Conservation (phyloP, 2,113 vertebrate genomes). For the Phycodurus eques region DNA sequence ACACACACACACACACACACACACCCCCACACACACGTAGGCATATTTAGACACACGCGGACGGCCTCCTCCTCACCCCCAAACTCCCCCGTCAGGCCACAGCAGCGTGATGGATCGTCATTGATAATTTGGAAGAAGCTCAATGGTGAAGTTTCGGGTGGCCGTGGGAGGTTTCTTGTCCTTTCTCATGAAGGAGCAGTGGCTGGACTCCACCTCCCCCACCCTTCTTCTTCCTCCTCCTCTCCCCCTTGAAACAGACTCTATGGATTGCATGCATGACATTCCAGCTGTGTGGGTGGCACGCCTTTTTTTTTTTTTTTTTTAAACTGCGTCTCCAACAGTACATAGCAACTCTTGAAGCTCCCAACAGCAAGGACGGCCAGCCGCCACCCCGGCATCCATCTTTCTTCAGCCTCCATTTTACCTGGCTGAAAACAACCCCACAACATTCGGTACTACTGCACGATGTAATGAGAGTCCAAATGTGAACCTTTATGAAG, state of each 20-base stretch:
- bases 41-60: not conserved
- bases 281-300: conserved; percentile 90
- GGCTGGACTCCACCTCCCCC: conserved; percentile 55
- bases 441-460: not conserved
- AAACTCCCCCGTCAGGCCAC: conserved; percentile 40
- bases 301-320: conserved; percentile 79
- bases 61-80: not conserved
- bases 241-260: conserved; percentile 74
- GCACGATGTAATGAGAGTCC: not conserved
- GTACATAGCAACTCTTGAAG: conserved; percentile 48
- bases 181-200: conserved; percentile 48
- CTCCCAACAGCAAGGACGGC: conserved; percentile 40
- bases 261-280: conserved; percentile 83
- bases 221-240: conserved; percentile 20
- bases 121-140: conserved; percentile 79
- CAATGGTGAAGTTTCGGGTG: conserved; percentile 75
- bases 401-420: conserved; percentile 3
- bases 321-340: conserved; percentile 71
- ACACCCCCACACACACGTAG: not conserved
- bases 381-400: conserved; percentile 4
- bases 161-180: conserved; percentile 59
- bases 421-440: conserved; percentile 19
- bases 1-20: not conserved
- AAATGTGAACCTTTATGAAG: not conserved
- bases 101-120: conserved; percentile 77